These are phyloP conservation scores for Amphilophus citrinellus DNA, from an alignment of 2,113 vertebrate genomes.

Conservation along the genomic window DNA sequence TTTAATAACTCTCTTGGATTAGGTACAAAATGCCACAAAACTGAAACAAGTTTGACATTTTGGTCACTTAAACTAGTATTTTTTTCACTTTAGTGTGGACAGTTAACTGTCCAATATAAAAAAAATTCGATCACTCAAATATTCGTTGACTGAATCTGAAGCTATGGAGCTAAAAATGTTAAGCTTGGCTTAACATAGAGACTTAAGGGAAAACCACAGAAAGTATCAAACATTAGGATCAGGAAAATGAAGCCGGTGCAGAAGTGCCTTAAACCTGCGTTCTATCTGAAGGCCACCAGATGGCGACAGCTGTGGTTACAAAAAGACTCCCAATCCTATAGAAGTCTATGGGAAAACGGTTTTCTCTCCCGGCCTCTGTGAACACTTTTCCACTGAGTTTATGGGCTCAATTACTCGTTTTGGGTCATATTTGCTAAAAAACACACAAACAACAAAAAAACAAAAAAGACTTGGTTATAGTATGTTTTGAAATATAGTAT, in stretches of 20 bases:
- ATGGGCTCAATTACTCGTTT: neutral
- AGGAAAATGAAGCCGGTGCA: neutral
- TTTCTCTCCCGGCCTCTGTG: neutral
- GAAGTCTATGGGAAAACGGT: neutral
- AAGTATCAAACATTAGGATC: neutral
- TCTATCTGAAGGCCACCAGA: neutral
- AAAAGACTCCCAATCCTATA: neutral
- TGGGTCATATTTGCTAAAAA: fast-evolving
- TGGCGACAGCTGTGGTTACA: neutral
- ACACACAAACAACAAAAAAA: too few relatives aligned
- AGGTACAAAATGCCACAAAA: neutral
- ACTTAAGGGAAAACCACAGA: neutral
- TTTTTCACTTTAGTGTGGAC: neutral
- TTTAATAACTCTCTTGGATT: neutral
- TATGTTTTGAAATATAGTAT: neutral
- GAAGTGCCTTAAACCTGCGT: neutral
- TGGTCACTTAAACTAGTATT: neutral
- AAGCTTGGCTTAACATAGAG: neutral
- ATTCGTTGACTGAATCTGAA: neutral
- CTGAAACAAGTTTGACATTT: neutral
- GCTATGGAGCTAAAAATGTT: neutral
- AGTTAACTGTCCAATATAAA: fast-evolving
- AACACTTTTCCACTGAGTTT: neutral
- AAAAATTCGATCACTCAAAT: neutral
- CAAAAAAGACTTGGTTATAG: neutral